A percentile compares a stretch with the other conserved stretches of the same genome.
These are phyloP conservation scores for Cygnus buccinator DNA, from an alignment of 2,113 vertebrate species.

Conservation along the genomic window DNA sequence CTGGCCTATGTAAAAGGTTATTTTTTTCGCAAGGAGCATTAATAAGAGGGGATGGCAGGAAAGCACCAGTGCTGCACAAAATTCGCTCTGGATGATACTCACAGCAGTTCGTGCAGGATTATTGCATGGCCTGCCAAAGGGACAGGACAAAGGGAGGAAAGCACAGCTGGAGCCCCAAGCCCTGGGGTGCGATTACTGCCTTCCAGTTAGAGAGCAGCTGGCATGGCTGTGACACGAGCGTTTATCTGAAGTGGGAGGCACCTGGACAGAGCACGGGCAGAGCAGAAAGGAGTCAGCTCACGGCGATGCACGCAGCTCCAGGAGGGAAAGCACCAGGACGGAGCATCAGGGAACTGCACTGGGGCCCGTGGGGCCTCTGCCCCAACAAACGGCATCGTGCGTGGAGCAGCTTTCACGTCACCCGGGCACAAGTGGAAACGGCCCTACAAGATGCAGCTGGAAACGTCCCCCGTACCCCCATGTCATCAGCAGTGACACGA, in stretches of 20 bases:
- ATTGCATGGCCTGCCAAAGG: background rate
- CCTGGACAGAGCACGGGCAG: background rate
- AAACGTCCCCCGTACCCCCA: background rate
- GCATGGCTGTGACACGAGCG: background rate
- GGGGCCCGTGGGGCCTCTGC: background rate
- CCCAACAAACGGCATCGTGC: background rate
- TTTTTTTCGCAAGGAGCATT: background rate
- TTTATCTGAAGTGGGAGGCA: background rate
- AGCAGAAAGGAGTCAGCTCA: background rate
- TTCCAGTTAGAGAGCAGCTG: background rate
- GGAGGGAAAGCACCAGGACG: fast-evolving
- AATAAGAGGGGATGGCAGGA: background rate
- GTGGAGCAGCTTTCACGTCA: background rate
- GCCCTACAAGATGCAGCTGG: background rate
- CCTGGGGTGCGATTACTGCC: background rate
- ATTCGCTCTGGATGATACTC: background rate
- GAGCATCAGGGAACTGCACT: fast-evolving
- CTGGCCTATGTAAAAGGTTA: background rate
- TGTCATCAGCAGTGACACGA: fast-evolving
- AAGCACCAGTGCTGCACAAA: background rate
- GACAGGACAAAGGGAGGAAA: background rate
- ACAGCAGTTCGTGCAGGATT: background rate
- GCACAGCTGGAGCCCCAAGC: background rate
- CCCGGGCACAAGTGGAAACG: background rate
- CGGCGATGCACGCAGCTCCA: fast-evolving